Evolutionary conservation across 2,797 vertebrate species (phyloP).

Genomic region (Falco columbarius): DNA sequence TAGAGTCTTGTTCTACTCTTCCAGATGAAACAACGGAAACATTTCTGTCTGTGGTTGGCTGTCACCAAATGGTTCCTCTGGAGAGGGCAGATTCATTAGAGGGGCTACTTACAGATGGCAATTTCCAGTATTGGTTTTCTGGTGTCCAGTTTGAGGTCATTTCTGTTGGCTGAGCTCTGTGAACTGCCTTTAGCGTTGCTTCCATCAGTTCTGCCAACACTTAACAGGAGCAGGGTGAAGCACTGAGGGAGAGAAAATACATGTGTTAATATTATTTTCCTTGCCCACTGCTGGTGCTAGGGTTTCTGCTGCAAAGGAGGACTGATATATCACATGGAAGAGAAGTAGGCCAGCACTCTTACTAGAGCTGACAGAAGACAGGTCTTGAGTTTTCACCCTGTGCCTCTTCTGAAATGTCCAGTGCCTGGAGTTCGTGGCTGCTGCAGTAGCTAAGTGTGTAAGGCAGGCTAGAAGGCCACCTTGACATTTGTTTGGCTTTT

Average conservation of each 20-base stretch:
- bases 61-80: background rate
- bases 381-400: background rate
- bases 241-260: background rate
- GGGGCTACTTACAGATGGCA: background rate
- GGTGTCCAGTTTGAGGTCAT: background rate
- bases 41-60: background rate
- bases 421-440: background rate
- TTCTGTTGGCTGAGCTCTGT: background rate
- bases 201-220: background rate
- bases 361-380: background rate
- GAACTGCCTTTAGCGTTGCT: background rate
- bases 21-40: background rate
- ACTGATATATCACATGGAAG: background rate
- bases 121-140: background rate
- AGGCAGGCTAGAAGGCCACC: background rate
- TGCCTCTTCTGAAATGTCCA: background rate
- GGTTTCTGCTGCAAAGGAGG: background rate
- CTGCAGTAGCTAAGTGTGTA: background rate
- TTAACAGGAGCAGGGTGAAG: background rate
- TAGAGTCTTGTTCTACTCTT: background rate
- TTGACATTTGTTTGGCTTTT: background rate
- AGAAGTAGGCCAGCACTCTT: background rate
- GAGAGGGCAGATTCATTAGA: background rate
- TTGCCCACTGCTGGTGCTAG: background rate
- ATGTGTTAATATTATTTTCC: background rate